Percentiles rank a stretch among this genome's conserved stretches.
Conservation (phyloP, 2,797 vertebrate species). For the Threskiornis aethiopicus region DNA sequence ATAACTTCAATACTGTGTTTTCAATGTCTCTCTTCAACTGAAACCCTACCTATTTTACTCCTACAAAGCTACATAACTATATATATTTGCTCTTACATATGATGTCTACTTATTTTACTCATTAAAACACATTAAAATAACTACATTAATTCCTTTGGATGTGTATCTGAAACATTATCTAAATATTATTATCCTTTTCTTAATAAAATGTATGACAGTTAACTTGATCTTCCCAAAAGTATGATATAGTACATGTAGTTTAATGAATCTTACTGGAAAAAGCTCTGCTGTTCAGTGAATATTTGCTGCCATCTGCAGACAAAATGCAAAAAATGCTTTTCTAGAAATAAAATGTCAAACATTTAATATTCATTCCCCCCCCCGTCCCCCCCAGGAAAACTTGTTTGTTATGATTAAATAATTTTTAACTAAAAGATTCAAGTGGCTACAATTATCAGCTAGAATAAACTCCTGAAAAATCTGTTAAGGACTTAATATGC, state of each 20-base stretch:
- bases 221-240: background rate
- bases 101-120: background rate
- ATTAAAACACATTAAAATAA: background rate
- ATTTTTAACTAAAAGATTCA: background rate
- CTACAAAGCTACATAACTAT: background rate
- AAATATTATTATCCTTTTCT: background rate
- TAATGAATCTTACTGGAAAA: background rate
- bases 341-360: background rate
- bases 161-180: background rate
- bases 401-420: background rate
- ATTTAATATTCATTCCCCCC: background rate
- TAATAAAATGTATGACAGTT: background rate
- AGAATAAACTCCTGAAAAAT: background rate
- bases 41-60: background rate
- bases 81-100: background rate
- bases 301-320: constrained; percentile 69
- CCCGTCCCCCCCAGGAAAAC: fast-evolving
- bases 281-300: background rate
- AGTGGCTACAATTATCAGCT: background rate
- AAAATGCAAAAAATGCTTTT: background rate
- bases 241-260: too few relatives aligned
- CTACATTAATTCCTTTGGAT: background rate
- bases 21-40: background rate
- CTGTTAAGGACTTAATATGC: background rate
- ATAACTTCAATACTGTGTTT: background rate